phyloP scores from a whole-genome alignment of 53 echinoderm and acorn worm genomes.

The Hippasteria phrygiana region DNA sequence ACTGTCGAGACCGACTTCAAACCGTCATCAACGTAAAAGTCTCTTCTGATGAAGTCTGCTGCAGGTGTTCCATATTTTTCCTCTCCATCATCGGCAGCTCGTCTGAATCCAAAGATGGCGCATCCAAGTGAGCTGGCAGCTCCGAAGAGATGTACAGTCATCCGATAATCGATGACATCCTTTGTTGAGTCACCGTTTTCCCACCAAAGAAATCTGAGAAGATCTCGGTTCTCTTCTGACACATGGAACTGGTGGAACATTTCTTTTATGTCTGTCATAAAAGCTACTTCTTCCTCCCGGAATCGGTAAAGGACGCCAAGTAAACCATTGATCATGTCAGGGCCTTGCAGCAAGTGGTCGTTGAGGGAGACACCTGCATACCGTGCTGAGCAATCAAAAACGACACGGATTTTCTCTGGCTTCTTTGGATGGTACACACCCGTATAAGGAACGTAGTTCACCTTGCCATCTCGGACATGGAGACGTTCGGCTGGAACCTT shows the following conservation, averaged over 20 bases:
- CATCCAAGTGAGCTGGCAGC: no score
- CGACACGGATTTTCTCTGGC: no score
- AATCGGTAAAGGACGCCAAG: conserved; percentile 57
- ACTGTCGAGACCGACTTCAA: conserved; percentile 55
- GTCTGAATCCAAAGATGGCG: no score
- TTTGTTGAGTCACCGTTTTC: conserved; percentile 38
- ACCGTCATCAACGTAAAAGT: conserved; percentile 81
- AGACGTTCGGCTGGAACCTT: neutral
- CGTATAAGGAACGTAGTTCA: conserved; percentile 67
- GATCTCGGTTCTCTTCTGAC: conserved; percentile 35
- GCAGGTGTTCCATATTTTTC: conserved; percentile 33
- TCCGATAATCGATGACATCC: conserved; percentile 39
- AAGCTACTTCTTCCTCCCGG: conserved; percentile 43
- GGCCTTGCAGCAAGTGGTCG: conserved; percentile 27
- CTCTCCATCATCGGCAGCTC: conserved; percentile 66
- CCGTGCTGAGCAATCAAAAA: conserved; percentile 34
- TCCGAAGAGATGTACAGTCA: conserved; percentile 76
- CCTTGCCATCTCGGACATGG: neutral
- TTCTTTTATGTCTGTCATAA: conserved; percentile 42
- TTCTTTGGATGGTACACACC: no score
- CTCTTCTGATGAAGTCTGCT: no score
- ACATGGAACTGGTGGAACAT: conserved; percentile 73
- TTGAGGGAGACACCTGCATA: conserved; percentile 31
- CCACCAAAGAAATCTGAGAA: conserved; percentile 82
- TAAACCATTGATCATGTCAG: conserved; percentile 55